phyloP scores from a whole-genome alignment of 1,140 invertebrate genomes.

The Temnothorax nylanderi region DNA sequence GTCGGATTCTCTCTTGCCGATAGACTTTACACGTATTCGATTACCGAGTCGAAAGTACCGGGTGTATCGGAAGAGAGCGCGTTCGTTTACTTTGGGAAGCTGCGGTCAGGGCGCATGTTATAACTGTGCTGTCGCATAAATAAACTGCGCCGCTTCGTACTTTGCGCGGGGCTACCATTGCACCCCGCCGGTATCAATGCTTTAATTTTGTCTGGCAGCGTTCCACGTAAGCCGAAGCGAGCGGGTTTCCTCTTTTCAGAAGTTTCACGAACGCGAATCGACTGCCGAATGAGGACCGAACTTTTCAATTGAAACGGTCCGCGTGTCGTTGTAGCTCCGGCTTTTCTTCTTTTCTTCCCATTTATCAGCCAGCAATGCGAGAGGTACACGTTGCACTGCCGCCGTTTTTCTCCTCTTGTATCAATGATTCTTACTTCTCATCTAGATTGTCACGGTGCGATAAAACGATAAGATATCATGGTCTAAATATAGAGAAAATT shows the following conservation, averaged over 20 bases:
- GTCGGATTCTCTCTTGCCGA: neutral
- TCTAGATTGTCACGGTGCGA: neutral
- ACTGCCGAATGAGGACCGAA: constrained; percentile 36
- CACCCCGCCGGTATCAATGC: constrained; percentile 32
- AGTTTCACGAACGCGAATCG: constrained; percentile 55
- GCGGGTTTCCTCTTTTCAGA: neutral
- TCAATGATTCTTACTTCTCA: constrained; percentile 8
- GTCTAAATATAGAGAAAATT: neutral
- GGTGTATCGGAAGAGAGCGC: neutral
- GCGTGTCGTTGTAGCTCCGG: neutral
- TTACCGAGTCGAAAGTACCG: constrained; percentile 21
- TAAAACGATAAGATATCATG: neutral
- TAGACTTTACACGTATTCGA: constrained; percentile 37
- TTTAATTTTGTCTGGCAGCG: constrained; percentile 61
- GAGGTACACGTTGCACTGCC: neutral
- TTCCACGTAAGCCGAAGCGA: constrained; percentile 32
- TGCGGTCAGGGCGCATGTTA: constrained; percentile 13
- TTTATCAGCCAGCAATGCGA: constrained; percentile 35
- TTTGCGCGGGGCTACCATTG: constrained; percentile 29
- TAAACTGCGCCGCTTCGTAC: constrained; percentile 11
- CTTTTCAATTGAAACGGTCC: constrained; percentile 51
- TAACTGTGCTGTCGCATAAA: constrained; percentile 56
- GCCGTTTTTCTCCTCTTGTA: constrained; percentile 26
- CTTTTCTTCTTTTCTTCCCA: neutral
- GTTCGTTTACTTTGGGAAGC: neutral